phyloP scores from a whole-genome alignment of 1,140 invertebrate genomes.

The Drosophila equinoxialis region DNA sequence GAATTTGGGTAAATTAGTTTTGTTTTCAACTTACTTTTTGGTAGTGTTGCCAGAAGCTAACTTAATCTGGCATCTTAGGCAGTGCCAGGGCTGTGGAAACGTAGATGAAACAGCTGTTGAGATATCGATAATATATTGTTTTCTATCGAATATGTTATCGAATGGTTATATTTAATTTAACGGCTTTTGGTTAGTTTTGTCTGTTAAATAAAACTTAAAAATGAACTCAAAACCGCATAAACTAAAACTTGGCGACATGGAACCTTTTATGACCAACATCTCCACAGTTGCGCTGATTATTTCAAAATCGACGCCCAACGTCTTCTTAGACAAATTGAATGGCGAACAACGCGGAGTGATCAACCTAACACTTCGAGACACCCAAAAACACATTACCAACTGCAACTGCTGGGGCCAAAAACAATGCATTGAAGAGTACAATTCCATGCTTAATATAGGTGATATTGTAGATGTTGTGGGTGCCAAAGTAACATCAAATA shows the following conservation, averaged over 20 bases:
- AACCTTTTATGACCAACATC: slow-evolving; percentile 56
- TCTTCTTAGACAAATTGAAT: slow-evolving; percentile 57
- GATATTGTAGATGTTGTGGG: slow-evolving; percentile 64
- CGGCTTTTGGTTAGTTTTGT: neutral
- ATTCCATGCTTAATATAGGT: slow-evolving; percentile 54
- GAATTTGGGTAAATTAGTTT: slow-evolving; percentile 44
- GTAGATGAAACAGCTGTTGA: neutral
- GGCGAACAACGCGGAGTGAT: slow-evolving; percentile 64
- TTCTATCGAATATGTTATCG: neutral
- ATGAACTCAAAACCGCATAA: slow-evolving; percentile 1
- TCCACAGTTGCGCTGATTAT: slow-evolving; percentile 59
- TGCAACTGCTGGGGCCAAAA: slow-evolving; percentile 74
- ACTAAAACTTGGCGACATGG: slow-evolving; percentile 42
- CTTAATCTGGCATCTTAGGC: neutral
- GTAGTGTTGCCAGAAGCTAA: slow-evolving; percentile 8
- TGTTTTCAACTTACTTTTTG: slow-evolving; percentile 54
- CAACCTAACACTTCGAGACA: slow-evolving; percentile 68
- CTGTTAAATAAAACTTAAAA: neutral
- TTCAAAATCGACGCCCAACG: slow-evolving; percentile 59
- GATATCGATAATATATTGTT: neutral
- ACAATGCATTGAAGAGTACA: slow-evolving; percentile 58
- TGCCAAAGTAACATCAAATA: slow-evolving; percentile 37
- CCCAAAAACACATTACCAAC: slow-evolving; percentile 56
- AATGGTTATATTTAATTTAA: neutral
- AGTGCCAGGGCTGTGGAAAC: neutral